Percentiles rank a stretch among this genome's conserved stretches.
Conservation (phyloP, 2,888 invertebrate species). For the Neelides folsomi region DNA sequence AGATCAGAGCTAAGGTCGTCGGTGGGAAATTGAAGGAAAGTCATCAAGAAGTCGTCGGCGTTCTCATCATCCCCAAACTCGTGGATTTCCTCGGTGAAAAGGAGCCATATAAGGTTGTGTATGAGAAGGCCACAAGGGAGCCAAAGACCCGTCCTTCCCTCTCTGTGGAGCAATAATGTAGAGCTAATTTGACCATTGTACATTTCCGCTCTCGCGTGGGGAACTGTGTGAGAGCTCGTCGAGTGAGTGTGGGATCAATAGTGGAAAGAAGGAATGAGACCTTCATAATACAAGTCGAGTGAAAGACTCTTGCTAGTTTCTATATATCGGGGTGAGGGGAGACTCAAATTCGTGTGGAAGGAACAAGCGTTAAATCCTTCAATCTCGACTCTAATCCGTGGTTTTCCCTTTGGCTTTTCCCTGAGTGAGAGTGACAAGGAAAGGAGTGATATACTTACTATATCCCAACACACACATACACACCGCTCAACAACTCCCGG, state of each 20-base stretch:
- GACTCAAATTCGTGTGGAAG: not conserved
- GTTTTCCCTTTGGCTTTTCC: conserved; percentile 1
- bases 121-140: not conserved
- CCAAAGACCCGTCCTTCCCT: not conserved
- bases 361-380: conserved; percentile 3
- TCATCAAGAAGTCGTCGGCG: not conserved
- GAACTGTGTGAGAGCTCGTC: too few relatives aligned
- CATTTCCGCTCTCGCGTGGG: conserved; percentile 7
- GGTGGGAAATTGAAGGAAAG: conserved; percentile 1
- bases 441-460: not conserved
- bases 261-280: not conserved
- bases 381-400: conserved; percentile 5
- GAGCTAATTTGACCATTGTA: conserved; percentile 12
- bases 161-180: conserved; percentile 3
- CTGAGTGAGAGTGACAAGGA: not conserved
- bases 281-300: not conserved
- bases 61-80: not conserved
- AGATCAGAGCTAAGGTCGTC: conserved; percentile 11
- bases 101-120: too few relatives aligned
- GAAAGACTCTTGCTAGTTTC: not conserved
- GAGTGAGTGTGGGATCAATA: too few relatives aligned
- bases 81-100: not conserved
- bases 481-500: too few relatives aligned
- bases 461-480: too few relatives aligned
- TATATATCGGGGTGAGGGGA: not conserved